Evolutionary conservation across 2,797 vertebrate species (phyloP), one percentile per base, ranked within the genome.

Genomic region (Eupleurogrammus muticus): DNA sequence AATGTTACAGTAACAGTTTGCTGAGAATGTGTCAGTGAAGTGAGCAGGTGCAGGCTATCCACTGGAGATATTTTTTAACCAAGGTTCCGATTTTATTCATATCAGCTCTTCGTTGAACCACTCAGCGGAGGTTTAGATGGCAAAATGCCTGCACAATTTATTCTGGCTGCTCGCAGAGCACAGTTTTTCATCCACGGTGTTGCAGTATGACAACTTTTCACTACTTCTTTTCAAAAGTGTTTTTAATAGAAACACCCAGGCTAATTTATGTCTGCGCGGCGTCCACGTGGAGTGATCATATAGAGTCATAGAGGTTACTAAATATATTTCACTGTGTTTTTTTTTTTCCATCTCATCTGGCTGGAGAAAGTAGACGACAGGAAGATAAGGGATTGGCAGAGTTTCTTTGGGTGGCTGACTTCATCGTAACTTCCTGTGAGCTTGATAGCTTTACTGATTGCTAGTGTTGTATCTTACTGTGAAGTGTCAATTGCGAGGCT

Each of bases 361-460:
- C 68, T 70, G 46, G 23, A 35, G 81, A 68, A 70, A 78, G 68
- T 67, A 67, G 58, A 75, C 64, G 81, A 87, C 69, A 42, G 74
- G 53, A 71, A 75, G 76, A 82, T 67, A 77, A 75, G 69, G 76
- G 79, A 74, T 71, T 59, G 70, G 68, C 51, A n/a, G 77, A 76
- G 84, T 75, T 83, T 88, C 88, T 78, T 60, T 85, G 90, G 90
- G 90, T 82, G 86, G 73, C 85, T 80, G 89, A 89, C 86, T 88
- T 89, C 83, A 82, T 83, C 60, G 75, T 75, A 82, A 89, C 86
- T 89, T 89, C 85, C 87, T 70, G 85, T 82, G 84, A 86, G 90
- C 85, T 83, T 90, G 87, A 92, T 90, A 82, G 87, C 89, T 87
- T 90, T 82, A 69, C 87, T 86, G 90, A 87, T 91, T 87, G 83